These are phyloP conservation scores for Bombyx mandarina DNA, from an alignment of 1,140 invertebrate species.

Conservation along the genomic window DNA sequence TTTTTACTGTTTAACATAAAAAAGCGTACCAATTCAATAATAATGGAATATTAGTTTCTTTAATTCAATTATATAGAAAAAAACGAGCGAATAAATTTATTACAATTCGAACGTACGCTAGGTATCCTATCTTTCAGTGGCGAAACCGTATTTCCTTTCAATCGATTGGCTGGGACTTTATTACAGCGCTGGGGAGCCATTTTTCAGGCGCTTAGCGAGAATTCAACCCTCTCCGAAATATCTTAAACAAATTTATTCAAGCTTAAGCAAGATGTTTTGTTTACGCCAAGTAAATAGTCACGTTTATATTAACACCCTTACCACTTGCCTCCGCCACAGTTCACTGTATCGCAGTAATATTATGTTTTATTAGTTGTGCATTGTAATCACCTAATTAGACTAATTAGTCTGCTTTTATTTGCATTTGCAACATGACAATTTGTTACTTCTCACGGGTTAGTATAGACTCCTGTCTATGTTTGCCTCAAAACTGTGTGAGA, in stretches of 20 bases:
- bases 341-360: not conserved
- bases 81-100: no score
- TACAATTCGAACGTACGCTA: no score
- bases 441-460: no score
- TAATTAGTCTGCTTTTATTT: no score
- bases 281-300: constrained; percentile 13
- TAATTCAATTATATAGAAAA: no score
- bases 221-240: constrained; percentile 20
- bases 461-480: no score
- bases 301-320: constrained; percentile 13
- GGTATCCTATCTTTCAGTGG: constrained; percentile 1
- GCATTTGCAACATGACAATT: no score
- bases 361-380: not conserved
- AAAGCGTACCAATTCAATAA: no score
- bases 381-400: not conserved
- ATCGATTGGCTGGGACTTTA: constrained; percentile 19
- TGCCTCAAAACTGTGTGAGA: no score
- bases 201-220: constrained; percentile 19
- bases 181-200: constrained; percentile 18
- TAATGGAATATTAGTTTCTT: no score
- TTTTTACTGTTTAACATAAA: no score
- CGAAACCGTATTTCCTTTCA: constrained; percentile 12
- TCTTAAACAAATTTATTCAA: constrained; percentile 25
- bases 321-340: not conserved
- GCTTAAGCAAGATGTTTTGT: constrained; percentile 22